Percentiles rank a stretch among this genome's conserved stretches.
Evolutionary conservation across 2,113 vertebrate genomes (phyloP).

Genomic region (Mobula birostris): DNA sequence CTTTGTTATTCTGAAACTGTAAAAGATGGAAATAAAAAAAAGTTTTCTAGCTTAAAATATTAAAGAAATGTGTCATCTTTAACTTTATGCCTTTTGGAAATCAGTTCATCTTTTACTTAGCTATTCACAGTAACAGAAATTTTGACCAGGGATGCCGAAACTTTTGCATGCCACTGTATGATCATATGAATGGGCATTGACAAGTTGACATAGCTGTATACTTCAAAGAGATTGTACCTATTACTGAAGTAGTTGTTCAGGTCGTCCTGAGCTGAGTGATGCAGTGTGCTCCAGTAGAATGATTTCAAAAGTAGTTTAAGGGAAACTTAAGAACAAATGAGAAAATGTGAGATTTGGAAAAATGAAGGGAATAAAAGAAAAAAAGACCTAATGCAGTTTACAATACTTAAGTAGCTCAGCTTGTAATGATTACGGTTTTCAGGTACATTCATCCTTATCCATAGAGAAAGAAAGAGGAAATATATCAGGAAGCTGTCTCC

Average conservation of each 20-base stretch:
- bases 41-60: too few relatives aligned
- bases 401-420: background rate
- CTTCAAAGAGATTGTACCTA: background rate
- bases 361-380: too few relatives aligned
- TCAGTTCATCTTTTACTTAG: too few relatives aligned
- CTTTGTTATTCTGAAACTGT: too few relatives aligned
- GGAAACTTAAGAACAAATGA: background rate
- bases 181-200: background rate
- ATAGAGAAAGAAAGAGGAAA: background rate
- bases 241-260: background rate
- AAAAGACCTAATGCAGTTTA: too few relatives aligned
- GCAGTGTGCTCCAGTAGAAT: too few relatives aligned
- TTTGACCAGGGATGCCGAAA: too few relatives aligned
- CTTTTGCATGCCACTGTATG: background rate
- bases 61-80: too few relatives aligned
- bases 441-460: background rate
- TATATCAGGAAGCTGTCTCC: background rate
- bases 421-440: background rate
- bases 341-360: background rate
- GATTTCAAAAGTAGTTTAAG: background rate
- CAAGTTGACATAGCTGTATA: background rate
- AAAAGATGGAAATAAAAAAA: too few relatives aligned
- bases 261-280: background rate
- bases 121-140: too few relatives aligned
- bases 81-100: too few relatives aligned